Evolutionary conservation across 2,113 vertebrate genomes (phyloP).

Genomic region (Apistogramma diplotaenia): DNA sequence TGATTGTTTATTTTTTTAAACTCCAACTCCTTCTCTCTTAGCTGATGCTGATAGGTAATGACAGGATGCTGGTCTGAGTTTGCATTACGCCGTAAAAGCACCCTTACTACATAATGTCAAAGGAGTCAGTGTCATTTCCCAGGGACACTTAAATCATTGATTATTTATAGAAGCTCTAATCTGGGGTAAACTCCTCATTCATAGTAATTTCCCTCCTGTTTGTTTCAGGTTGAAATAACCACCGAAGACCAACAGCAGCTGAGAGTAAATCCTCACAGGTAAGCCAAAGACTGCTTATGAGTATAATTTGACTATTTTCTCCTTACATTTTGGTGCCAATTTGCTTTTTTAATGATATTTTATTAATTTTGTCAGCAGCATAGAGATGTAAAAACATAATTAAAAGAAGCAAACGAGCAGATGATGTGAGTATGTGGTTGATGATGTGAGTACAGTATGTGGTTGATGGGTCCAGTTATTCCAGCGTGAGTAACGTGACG

Average conservation of each 20-base stretch:
- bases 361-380: background rate
- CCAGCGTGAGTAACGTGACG: background rate
- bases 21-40: background rate
- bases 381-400: background rate
- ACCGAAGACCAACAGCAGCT: background rate
- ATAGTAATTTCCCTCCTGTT: background rate
- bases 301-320: background rate
- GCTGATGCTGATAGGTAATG: background rate
- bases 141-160: background rate
- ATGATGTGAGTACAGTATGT: too few species aligned
- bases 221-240: conserved; percentile 39
- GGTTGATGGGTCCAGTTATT: rapidly evolving
- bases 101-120: background rate
- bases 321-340: background rate
- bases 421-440: background rate
- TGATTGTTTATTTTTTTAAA: background rate
- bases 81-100: background rate
- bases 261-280: conserved; percentile 22
- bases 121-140: background rate
- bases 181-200: background rate
- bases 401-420: background rate
- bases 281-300: background rate
- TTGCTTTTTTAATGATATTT: background rate
- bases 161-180: background rate
- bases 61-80: background rate